A percentile compares a stretch with the other conserved stretches of the same genome.
Conservation (phyloP, 2,888 invertebrate genomes). For the Rugalucina vietnamica region DNA sequence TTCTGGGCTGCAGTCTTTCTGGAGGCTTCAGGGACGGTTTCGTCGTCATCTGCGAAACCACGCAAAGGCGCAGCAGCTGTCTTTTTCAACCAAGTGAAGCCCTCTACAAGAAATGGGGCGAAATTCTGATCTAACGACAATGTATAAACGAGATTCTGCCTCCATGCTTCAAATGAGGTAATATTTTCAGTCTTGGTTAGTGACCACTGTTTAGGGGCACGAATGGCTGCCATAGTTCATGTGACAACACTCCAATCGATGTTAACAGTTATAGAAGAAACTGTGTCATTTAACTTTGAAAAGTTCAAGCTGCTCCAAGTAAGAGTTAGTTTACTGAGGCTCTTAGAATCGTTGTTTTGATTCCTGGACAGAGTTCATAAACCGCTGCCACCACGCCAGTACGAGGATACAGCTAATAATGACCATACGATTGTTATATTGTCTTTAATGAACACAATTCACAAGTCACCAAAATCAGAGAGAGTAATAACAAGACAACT, state of each 20-base stretch:
- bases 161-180: conserved; percentile 54
- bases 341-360: neutral
- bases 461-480: neutral
- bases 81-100: conserved; percentile 43
- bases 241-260: neutral
- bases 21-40: conserved; percentile 1
- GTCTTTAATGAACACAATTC: neutral
- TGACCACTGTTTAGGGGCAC: conserved; percentile 59
- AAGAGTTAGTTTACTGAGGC: neutral
- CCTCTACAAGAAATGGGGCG: conserved; percentile 29
- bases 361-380: conserved; percentile 1
- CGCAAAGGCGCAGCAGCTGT: conserved; percentile 6
- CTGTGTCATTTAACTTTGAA: neutral
- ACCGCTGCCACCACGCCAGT: neutral
- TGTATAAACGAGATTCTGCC: conserved; percentile 32
- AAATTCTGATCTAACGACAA: conserved; percentile 43
- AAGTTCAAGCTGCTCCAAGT: neutral
- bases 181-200: conserved; percentile 48
- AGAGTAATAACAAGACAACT: neutral
- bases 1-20: neutral
- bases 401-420: neutral
- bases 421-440: neutral
- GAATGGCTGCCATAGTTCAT: neutral
- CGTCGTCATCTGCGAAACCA: conserved; percentile 30
- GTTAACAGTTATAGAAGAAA: neutral